Evolutionary conservation across 2,888 invertebrate genomes (phyloP), one percentile per base, ranked within the genome.

Genomic region (Cantharis nigra): DNA sequence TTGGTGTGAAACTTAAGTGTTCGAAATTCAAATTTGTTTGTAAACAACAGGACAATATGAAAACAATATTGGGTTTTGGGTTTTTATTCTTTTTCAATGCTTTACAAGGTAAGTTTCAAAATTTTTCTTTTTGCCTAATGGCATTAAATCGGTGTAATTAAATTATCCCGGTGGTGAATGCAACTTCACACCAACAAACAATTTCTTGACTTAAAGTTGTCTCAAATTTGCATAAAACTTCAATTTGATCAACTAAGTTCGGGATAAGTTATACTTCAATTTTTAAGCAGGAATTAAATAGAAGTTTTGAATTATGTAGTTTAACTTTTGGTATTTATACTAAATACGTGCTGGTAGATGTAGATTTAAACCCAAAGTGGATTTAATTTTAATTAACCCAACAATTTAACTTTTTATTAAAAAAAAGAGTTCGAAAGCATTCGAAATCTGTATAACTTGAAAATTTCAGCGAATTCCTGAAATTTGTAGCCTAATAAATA

Each of bases 71-170:
- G n/a, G 20, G 30, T 30, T 33, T 76, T 69, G 76, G 72, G 63
- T 65, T 78, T 75, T 78, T 78, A 30, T 30, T 78, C 28, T 23
- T 71, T 63, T 30, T 78, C 70, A 69, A 70, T 10, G 72, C 64
- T 26, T 65, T 78, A 67, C 78, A 78, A 78, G 78, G 78, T 78
- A 67, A 75, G 75, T 62, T 63, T 9, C 9, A 23, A 72, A 63
- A 75, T 23, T 26, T 26, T 26, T 26, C 0, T 7, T 26, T 26
- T 9, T 2, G 26, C 9, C 26, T 26, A 26, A 26, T 26, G 49
- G 11, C 9, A 49, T 49, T 49, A 49, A 49, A 49, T n/a, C n/a
- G 13, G 7, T n/a, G 7, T 49, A 49, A 49, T 49, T 49, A 49
- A 49, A 49, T 49, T 49, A 49, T 49, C 49, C n/a, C 49, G 2